phyloP scores from a whole-genome alignment of 1,140 invertebrate species.

The Calephelis nemesis region DNA sequence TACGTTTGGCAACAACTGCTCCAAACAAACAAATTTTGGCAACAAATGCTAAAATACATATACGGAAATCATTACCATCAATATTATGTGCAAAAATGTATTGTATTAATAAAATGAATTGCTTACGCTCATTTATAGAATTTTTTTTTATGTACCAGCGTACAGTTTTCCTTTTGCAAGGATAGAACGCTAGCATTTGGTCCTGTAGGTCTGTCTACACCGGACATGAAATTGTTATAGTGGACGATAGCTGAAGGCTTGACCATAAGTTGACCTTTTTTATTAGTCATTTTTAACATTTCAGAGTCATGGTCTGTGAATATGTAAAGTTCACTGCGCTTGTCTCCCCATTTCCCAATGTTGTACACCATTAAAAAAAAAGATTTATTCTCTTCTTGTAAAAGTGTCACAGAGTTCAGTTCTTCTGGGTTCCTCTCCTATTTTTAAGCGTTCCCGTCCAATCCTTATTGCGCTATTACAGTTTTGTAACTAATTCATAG shows the following conservation, averaged over 20 bases:
- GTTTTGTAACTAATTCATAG: constrained; percentile 33
- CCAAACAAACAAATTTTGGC: too few species aligned
- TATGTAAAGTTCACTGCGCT: constrained; percentile 27
- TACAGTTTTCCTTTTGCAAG: constrained; percentile 45
- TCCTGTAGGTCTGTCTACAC: constrained; percentile 43
- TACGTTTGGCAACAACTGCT: constrained; percentile 25
- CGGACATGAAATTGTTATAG: constrained; percentile 51
- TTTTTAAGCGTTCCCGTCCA: not conserved
- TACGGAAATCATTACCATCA: constrained; percentile 37
- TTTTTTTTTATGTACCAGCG: constrained; percentile 49
- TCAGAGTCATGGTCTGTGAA: not conserved
- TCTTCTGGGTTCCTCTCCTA: not conserved
- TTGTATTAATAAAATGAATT: constrained; percentile 36
- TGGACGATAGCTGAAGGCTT: constrained; percentile 45
- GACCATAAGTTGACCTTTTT: constrained; percentile 31
- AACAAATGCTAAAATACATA: constrained; percentile 27
- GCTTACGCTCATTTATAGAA: constrained; percentile 36
- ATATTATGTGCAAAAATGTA: constrained; percentile 31
- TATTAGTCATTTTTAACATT: constrained; percentile 5
- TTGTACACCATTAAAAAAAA: constrained; percentile 35
- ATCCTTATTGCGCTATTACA: constrained; percentile 41
- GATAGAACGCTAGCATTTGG: constrained; percentile 52
- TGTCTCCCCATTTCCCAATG: constrained; percentile 45
- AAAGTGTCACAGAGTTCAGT: constrained; percentile 33
- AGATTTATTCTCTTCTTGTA: constrained; percentile 43